Base-by-base conservation (phyloP, 2,113 vertebrate species). In the Bos indicus region DNA sequence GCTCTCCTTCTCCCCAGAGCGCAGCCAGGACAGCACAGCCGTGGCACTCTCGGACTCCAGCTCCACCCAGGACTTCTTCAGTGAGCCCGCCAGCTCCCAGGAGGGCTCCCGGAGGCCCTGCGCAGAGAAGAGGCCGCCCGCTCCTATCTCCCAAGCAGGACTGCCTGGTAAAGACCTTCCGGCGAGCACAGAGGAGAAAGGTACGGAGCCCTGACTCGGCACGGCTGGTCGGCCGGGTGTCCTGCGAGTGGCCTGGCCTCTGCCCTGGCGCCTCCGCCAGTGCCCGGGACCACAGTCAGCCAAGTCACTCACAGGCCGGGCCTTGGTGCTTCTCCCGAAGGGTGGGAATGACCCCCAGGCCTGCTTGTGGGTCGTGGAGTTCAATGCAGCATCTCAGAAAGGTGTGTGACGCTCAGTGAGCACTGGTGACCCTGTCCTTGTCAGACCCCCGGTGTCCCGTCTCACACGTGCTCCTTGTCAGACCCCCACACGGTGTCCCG, bases 11-110 rank as follows among this genome's bases (percentile, higher is more conserved):
- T 97, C 30, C 97, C 81, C 99, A 99, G 99, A 99, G 93, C 99
- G 99, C 98, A 99, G 99, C 98, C 99, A 99, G 99, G 99, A 99
- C 98, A 99, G 99, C 94, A 99, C 99, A 36, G 99, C 99, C 7
- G 99, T 99, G 33, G 98, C 99, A 54, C 99, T 99, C 43, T 99
- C 99, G 3, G 99, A 99, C 98, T 99, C 99, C 98, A 99, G 99
- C 98, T 99, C 99, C 36, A 99, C 99, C 4, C 99, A 99, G 98
- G 99, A 99, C 88, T 99, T 99, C 97, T 99, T 99, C 98, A 99
- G 98, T 25, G 99, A 99, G 95, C 99, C 99, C 16, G 95, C 99
- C 98, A 99, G 99, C 97, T 99, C 99, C 7, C 99, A 99, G 94
- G 99, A 99, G 98, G 99, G 99, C 97, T 99, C 98, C 64, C 99